Evolutionary conservation across 1,140 invertebrate genomes (phyloP).

Genomic region (Saccostrea echinata): DNA sequence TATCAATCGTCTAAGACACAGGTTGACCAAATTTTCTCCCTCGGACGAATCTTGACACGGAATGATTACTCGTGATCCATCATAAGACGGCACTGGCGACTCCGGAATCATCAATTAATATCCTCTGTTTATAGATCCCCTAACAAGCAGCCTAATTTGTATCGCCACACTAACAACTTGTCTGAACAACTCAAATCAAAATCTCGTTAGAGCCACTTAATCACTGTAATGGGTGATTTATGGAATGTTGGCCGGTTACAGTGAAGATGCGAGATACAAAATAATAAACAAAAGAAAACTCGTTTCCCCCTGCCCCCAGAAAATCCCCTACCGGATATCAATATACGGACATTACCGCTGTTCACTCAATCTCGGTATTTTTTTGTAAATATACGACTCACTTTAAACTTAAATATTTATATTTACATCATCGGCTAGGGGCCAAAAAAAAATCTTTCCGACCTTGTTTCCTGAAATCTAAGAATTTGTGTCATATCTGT

Average conservation of each 20-base stretch:
- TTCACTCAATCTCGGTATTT: background rate
- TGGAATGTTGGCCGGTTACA: slow-evolving; percentile 9
- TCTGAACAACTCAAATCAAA: slow-evolving; percentile 34
- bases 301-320: background rate
- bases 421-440: slow-evolving; percentile 19
- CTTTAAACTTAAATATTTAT: slow-evolving; percentile 37
- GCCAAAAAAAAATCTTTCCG: background rate
- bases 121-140: slow-evolving; percentile 4
- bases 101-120: background rate
- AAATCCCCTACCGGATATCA: background rate
- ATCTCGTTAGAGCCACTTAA: slow-evolving; percentile 31
- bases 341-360: background rate
- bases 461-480: slow-evolving; percentile 1
- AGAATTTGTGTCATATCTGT: background rate
- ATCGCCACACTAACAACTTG: slow-evolving; percentile 30
- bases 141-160: slow-evolving; percentile 34
- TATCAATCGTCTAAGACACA: background rate
- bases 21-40: slow-evolving; percentile 14
- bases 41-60: background rate
- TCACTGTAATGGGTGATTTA: slow-evolving; percentile 18
- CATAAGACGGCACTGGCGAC: background rate
- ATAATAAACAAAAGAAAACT: background rate
- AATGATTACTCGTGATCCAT: slow-evolving; percentile 1
- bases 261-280: slow-evolving; percentile 26
- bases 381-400: slow-evolving; percentile 32